Evolutionary conservation across 2,888 invertebrate species (phyloP).

Genomic region (Alviniconcha strummeri): DNA sequence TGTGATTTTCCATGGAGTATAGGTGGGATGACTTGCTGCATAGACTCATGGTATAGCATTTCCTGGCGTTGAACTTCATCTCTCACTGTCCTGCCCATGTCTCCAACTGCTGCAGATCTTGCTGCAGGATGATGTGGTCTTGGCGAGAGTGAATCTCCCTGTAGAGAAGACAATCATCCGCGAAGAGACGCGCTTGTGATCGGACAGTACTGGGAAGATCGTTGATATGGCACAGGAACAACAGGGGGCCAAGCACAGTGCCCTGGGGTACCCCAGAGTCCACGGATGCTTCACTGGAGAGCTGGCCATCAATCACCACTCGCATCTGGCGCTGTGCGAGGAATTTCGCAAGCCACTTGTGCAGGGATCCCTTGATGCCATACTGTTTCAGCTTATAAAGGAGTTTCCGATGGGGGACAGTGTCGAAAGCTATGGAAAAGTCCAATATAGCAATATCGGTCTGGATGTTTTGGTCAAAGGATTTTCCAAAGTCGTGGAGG

Average conservation of each 20-base stretch:
- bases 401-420: background rate
- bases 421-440: constrained; percentile 4
- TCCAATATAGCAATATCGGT: background rate
- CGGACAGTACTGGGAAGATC: background rate
- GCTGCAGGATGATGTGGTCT: background rate
- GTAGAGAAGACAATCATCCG: background rate
- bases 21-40: too few species aligned
- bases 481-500: background rate
- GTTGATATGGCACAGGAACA: constrained; percentile 6
- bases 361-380: background rate
- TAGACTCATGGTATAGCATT: too few species aligned
- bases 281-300: background rate
- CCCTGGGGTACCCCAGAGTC: background rate
- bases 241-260: background rate
- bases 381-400: background rate
- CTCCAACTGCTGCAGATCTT: too few species aligned
- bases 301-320: background rate
- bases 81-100: too few species aligned
- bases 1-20: too few species aligned
- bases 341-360: constrained; percentile 5
- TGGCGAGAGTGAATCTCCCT: background rate
- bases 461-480: background rate
- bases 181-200: background rate
- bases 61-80: too few species aligned
- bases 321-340: background rate